A percentile compares a stretch with the other conserved stretches of the same genome.
Conservation (phyloP, 2,113 vertebrate species). For the Mixornis gularis region DNA sequence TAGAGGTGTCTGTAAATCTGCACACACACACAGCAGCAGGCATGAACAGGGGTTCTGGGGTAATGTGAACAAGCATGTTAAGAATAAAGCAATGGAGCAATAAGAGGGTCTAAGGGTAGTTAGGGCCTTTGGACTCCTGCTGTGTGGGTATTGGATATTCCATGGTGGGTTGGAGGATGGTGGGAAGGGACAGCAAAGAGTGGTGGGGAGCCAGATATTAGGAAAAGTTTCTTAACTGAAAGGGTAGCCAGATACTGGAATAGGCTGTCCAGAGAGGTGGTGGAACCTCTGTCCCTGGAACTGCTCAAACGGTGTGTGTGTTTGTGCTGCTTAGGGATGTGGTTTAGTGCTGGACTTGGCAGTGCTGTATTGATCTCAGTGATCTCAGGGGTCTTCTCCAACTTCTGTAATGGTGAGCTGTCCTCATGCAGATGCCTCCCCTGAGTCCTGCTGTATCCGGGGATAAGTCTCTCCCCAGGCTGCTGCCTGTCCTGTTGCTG, state of each 20-base stretch:
- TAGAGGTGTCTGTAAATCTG: not conserved
- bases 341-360: not conserved
- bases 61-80: not conserved
- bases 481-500: not conserved
- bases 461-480: not conserved
- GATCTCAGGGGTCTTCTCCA: not conserved
- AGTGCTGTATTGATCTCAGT: not conserved
- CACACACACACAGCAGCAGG: not conserved
- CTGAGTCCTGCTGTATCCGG: rapidly evolving
- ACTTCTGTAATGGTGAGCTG: not conserved
- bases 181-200: not conserved
- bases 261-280: not conserved
- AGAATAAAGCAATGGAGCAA: not conserved
- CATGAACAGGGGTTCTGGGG: not conserved
- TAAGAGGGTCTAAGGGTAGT: not conserved
- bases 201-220: not conserved
- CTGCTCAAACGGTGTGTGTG: not conserved
- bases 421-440: not conserved
- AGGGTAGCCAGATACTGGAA: not conserved
- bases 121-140: not conserved
- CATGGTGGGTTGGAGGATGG: not conserved
- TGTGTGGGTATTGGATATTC: rapidly evolving
- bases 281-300: not conserved
- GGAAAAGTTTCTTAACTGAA: not conserved
- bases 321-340: not conserved